These are phyloP conservation scores for Myioborus melanocephalus DNA, from an alignment of 2,797 vertebrate species.

Conservation along the genomic window DNA sequence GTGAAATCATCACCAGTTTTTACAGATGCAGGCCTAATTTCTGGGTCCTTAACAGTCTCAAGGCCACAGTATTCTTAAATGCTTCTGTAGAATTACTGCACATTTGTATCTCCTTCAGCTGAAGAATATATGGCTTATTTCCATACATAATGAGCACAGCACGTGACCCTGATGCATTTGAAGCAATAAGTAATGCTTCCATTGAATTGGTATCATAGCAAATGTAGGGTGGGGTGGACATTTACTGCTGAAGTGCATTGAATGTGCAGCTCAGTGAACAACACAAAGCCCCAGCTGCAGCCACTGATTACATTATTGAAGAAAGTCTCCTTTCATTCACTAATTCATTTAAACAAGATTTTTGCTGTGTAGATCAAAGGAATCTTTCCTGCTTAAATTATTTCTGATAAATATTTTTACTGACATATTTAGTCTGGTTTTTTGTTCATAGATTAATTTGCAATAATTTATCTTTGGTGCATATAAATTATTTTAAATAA, in stretches of 20 bases:
- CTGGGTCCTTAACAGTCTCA: neutral
- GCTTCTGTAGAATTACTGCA: neutral
- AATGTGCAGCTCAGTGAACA: neutral
- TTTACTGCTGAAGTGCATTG: neutral
- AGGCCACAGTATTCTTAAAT: neutral
- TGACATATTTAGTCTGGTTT: neutral
- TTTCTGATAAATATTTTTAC: neutral
- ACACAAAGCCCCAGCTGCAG: neutral
- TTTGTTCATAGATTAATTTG: neutral
- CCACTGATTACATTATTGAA: neutral
- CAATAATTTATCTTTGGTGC: neutral
- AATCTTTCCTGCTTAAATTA: neutral
- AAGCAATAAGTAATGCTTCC: neutral
- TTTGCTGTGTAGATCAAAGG: neutral
- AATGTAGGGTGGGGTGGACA: neutral
- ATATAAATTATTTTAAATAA: neutral
- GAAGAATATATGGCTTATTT: neutral
- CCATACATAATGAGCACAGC: neutral
- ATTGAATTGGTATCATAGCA: neutral
- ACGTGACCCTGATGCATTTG: neutral
- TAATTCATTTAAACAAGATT: neutral
- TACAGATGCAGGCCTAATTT: neutral
- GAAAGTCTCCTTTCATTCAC: neutral
- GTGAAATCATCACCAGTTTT: neutral
- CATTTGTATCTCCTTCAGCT: neutral